Conservation (phyloP, 2,888 invertebrate genomes). For the Lasioglossum pauxillum region DNA sequence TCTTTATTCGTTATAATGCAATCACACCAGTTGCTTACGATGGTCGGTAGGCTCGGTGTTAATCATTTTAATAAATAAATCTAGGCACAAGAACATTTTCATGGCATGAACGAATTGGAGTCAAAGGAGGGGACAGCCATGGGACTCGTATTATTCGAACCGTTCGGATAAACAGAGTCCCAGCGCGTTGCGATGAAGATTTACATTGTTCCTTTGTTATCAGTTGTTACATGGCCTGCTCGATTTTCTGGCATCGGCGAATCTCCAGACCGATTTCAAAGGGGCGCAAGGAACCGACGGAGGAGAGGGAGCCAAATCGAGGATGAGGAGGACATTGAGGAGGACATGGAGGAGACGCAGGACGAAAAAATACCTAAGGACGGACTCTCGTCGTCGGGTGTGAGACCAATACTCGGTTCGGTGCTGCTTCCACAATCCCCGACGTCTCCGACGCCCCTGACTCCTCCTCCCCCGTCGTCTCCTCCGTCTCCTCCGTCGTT, state of each 20-base stretch:
- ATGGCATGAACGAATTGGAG: no score
- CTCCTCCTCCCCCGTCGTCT: constrained; percentile 82
- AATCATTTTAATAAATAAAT: no score
- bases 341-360: constrained; percentile 4
- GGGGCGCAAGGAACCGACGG: neutral
- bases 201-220: constrained; percentile 6
- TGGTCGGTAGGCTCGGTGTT: no score
- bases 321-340: neutral
- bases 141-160: neutral
- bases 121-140: neutral
- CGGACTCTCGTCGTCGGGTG: constrained; percentile 90
- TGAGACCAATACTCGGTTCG: constrained; percentile 85
- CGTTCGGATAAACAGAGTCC: no score
- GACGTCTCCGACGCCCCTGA: constrained; percentile 84
- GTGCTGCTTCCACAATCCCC: constrained; percentile 84
- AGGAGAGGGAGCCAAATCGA: neutral
- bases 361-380: constrained; percentile 86
- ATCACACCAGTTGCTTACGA: no score
- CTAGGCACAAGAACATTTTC: no score
- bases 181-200: neutral
- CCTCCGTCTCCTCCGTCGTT: constrained; percentile 82
- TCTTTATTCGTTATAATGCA: no score
- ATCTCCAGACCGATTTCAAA: neutral
- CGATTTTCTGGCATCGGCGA: neutral
- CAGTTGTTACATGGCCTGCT: neutral